phyloP scores from a whole-genome alignment of 2,113 vertebrate genomes.

The Boulengeromyrus knoepffleri region DNA sequence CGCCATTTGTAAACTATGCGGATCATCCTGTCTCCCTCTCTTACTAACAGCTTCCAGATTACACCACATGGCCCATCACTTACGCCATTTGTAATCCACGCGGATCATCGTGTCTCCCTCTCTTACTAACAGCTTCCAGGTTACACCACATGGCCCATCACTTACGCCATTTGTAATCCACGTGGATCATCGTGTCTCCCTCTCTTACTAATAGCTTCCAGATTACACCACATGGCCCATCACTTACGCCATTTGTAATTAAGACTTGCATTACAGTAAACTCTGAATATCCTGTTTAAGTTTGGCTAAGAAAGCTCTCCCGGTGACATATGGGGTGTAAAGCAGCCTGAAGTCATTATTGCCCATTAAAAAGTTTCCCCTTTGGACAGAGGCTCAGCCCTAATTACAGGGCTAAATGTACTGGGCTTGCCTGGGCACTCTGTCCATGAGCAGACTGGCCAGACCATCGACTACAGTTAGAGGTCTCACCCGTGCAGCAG shows the following conservation, averaged over 20 bases:
- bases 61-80: neutral
- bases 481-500: neutral
- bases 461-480: neutral
- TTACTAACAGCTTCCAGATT: neutral
- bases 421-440: neutral
- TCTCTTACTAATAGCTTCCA: neutral
- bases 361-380: neutral
- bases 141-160: neutral
- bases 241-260: neutral
- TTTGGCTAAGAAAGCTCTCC: neutral
- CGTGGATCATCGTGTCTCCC: neutral
- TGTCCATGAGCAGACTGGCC: neutral
- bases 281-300: neutral
- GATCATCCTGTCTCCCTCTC: neutral
- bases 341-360: slow-evolving; percentile 4
- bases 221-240: neutral
- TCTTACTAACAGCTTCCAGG: neutral
- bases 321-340: neutral
- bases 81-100: neutral
- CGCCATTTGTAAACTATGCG: neutral
- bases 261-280: neutral
- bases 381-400: neutral
- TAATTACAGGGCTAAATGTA: neutral
- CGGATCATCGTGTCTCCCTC: neutral
- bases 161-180: neutral